Evolutionary conservation across 1,140 invertebrate species (phyloP), one percentile per base, ranked within the genome.

Genomic region (Ceratina japonica): DNA sequence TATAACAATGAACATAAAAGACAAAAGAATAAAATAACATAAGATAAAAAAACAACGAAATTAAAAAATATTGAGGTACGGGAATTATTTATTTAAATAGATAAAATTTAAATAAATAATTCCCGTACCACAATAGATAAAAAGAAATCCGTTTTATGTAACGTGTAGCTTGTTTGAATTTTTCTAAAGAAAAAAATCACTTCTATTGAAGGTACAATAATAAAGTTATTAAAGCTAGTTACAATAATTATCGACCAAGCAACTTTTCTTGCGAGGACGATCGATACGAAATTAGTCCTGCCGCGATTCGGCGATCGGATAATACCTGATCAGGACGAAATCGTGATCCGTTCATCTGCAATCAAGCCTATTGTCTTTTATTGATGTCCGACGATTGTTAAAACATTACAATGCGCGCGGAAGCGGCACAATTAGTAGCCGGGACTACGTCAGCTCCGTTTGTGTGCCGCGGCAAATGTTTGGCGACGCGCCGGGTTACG

Each of bases 391-490:
- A 59, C 54, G 62, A 59, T 79, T 54, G 62, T 79, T 65, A 74
- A 79, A 74, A 79, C 77, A 61, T 61, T 51, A 79, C 77, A 79
- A 65, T 74, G 69, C 62, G 72, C 72, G 51, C 79, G 75, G 70
- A 79, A 79, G 44, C 72, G 54, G 65, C 66, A 75, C 72, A 84
- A 84, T 84, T 84, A 79, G 70, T 58, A 77, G 52, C 51, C 51
- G 5, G 58, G 22, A 61, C 59, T 37, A 24, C 74, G 79, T 65
- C 65, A 37, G 58, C 51, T 27, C 8, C n/a, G 16, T 18, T 70
- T 18, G 18, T 13, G 49, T 22, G 10, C 37, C 37, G 37, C 37
- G 37, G 49, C 54, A 64, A 59, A 66, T 65, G 70, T 74, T 51
- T 49, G 37, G 37, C 44, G n/a, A 2, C 15, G 15, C 20, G 54